These are phyloP conservation scores for Neodiprion lecontei DNA, from an alignment of 1,140 invertebrate genomes.

Conservation along the genomic window DNA sequence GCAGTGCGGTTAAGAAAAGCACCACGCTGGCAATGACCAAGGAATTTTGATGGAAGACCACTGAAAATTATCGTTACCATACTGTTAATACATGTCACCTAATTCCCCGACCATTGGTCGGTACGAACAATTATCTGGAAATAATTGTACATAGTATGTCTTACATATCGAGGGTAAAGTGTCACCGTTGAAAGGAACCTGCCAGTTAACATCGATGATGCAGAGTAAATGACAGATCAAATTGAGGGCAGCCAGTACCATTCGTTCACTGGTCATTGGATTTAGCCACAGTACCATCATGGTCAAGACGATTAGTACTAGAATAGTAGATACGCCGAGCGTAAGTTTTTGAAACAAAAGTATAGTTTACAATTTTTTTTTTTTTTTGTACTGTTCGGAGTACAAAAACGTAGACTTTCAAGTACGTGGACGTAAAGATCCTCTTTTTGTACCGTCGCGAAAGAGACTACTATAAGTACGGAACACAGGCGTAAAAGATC, in stretches of 20 bases:
- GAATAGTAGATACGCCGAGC: conserved; percentile 17
- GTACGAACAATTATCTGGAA: background rate
- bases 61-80: conserved; percentile 42
- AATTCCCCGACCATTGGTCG: background rate
- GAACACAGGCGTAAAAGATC: too few relatives aligned
- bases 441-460: too few relatives aligned
- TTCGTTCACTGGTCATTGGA: conserved; percentile 53
- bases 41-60: conserved; percentile 56
- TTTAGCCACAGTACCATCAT: conserved; percentile 58
- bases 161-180: conserved; percentile 46
- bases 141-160: conserved; percentile 33
- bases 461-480: too few relatives aligned
- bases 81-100: background rate
- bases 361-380: too few relatives aligned
- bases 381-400: too few relatives aligned
- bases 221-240: conserved; percentile 57
- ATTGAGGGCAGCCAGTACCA: conserved; percentile 55
- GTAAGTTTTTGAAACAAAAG: background rate
- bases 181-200: conserved; percentile 52
- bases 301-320: conserved; percentile 59
- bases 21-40: conserved; percentile 52
- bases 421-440: too few relatives aligned
- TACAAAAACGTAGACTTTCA: too few relatives aligned
- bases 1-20: conserved; percentile 55
- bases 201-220: conserved; percentile 54